Evolutionary conservation across 1,140 invertebrate species (phyloP), one percentile per base, ranked within the genome.

Genomic region (Cryptotermes secundus): DNA sequence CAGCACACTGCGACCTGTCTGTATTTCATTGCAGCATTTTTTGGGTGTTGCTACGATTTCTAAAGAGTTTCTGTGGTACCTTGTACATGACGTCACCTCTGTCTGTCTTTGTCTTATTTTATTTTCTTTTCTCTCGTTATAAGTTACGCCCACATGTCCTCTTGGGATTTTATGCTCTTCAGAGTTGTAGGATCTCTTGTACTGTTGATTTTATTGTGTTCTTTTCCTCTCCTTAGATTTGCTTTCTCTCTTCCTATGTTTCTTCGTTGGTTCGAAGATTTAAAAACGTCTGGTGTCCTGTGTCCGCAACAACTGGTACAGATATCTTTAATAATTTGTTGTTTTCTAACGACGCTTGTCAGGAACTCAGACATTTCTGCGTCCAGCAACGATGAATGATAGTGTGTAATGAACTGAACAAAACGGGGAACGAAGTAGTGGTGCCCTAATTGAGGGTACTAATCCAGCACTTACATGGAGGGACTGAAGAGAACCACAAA

Each of bases 91-190:
- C 59, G 59, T 72, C 59, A 72, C n/a, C n/a, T n/a, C 59, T 31
- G 59, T 9, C n/a, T 72, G 26, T 72, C n/a, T 49, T 49, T 19
- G 19, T 22, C 45, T 49, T 49, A 1, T 49, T 42, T 42, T n/a
- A 0, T 59, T 1, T 59, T 14, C 24, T 59, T 59, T 59, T 22
- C 16, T 72, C 31, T 31, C 1, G 59, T 16, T 14, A 26, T 72
- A 72, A n/a, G 26, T 59, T 72, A 72, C 59, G n/a, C 59, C 59
- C 59, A 72, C 59, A 12, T 31, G 26, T 72, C 59, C 59, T 31
- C 59, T 72, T 31, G n/a, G 59, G 26, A 72, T 72, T 72, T 72
- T 72, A 72, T 72, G n/a, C 59, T 72, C 59, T 31, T 72, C 59
- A 72, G 26, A n/a, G 26, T 72, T n/a, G 10, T 72, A 31, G 26